A percentile compares a stretch with the other conserved stretches of the same genome.
Conservation (phyloP, 2,888 invertebrate species). For the Zelleria hepariella region DNA sequence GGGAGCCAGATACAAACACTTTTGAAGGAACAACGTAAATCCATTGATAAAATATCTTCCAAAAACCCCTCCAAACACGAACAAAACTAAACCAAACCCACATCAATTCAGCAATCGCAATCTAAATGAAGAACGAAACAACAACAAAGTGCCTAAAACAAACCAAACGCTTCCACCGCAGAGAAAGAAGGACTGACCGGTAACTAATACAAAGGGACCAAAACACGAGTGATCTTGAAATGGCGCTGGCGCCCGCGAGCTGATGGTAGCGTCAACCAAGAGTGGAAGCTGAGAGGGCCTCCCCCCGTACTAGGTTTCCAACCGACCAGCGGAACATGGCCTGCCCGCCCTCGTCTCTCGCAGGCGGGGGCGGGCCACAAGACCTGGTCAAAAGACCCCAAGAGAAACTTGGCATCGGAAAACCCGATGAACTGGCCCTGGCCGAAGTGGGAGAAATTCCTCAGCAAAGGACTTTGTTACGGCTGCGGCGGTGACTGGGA, state of each 20-base stretch:
- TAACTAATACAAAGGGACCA: constrained; percentile 19
- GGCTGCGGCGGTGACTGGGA: constrained; percentile 64
- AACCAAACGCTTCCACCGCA: neutral
- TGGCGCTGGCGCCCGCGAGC: constrained; percentile 62
- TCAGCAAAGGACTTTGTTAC: constrained; percentile 54
- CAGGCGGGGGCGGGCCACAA: constrained; percentile 32
- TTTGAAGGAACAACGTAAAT: no score
- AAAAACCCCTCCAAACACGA: neutral
- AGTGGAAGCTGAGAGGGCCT: constrained; percentile 64
- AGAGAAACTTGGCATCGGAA: neutral
- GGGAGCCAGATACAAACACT: neutral
- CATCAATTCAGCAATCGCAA: neutral
- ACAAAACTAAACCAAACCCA: neutral
- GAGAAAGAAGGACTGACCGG: constrained; percentile 22
- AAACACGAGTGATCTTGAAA: constrained; percentile 66
- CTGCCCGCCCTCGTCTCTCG: constrained; percentile 56
- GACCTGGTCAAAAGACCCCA: constrained; percentile 13
- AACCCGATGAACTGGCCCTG: neutral
- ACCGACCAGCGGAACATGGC: constrained; percentile 55
- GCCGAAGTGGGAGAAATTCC: constrained; percentile 42
- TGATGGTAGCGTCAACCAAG: constrained; percentile 49
- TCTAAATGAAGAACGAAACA: constrained; percentile 4
- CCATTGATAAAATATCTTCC: constrained; percentile 5
- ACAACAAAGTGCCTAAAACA: neutral
- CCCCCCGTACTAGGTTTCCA: constrained; percentile 33